phyloP scores from a whole-genome alignment of 2,113 vertebrate genomes.

The Myanophis thanlyinensis region DNA sequence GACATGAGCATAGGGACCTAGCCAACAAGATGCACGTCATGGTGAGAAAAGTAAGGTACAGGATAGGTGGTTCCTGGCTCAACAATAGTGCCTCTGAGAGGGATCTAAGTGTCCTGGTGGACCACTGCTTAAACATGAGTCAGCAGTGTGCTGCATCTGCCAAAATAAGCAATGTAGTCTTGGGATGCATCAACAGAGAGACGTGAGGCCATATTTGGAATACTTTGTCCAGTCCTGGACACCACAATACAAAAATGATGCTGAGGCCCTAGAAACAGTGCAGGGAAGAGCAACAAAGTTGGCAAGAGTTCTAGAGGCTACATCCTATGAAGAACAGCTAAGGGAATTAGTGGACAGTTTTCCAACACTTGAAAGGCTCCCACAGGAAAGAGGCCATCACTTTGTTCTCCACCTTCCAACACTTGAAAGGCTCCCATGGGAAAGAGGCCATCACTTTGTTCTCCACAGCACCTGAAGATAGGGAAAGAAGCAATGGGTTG shows the following conservation, averaged over 20 bases:
- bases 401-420: neutral
- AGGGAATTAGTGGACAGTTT: neutral
- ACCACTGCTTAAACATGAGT: neutral
- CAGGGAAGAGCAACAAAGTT: neutral
- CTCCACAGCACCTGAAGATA: neutral
- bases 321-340: neutral
- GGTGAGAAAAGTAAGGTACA: neutral
- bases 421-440: neutral
- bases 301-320: neutral
- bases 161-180: neutral
- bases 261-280: neutral
- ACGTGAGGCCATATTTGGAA: neutral
- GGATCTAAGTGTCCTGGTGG: neutral
- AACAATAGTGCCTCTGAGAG: neutral
- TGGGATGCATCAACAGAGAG: neutral
- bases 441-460: neutral
- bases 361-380: neutral
- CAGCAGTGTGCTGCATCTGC: neutral
- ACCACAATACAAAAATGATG: neutral
- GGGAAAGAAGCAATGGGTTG: neutral
- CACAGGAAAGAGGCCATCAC: neutral
- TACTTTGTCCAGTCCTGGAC: neutral
- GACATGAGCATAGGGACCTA: neutral
- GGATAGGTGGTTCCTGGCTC: neutral
- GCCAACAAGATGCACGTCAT: neutral